Base-by-base conservation (phyloP, 2,888 invertebrate genomes). In the Zaprionus obscuricornis region DNA sequence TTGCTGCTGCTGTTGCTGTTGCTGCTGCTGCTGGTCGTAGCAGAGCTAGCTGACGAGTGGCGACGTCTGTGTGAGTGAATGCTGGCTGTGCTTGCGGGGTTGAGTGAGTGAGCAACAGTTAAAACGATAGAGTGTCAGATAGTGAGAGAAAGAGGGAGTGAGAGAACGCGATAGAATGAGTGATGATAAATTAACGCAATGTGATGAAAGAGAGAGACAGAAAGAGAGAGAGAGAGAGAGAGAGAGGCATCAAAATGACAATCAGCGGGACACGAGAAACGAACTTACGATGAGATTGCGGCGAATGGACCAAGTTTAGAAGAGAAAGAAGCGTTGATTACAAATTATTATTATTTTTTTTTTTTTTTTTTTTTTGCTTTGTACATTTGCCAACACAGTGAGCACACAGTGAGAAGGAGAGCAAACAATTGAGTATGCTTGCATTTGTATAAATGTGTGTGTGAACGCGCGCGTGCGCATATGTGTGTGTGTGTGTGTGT, bases 251-350 rank as follows among this genome's bases (percentile, higher is more conserved):
- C 24, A 31, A 73, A 76, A 78, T 85, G 84, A 85, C 76, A 78
- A 76, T 78, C 85, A 71, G 77, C 58, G 17, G 45, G 68, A 67
- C 47, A 49, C 6, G 3, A n/a, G 29, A 47, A 47, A 36, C 56
- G 52, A 57, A 39, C 42, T 39, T 46, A 45, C 56, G 60, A 56
- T 55, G 70, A 69, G 69, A 73, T 64, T 64, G 60, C 54, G 49
- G 69, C 62, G 29, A 67, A 43, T 85, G 83, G 87, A 82, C 81
- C 81, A 82, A 82, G 81, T 86, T 79, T 82, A 86, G 65, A 67
- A 66, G n/a, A n/a, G n/a, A 74, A 78, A 70, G 77, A 84, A 77
- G 58, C 67, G 66, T 56, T 54, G 67, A 59, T 66, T 65, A 70
- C 54, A 63, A 54, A 54, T 39, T 10, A 26, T 18, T 29, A 3